Percentiles rank a stretch among this genome's conserved stretches.
Evolutionary conservation across 2,797 vertebrate species (phyloP).

Genomic region (Balearica regulorum): DNA sequence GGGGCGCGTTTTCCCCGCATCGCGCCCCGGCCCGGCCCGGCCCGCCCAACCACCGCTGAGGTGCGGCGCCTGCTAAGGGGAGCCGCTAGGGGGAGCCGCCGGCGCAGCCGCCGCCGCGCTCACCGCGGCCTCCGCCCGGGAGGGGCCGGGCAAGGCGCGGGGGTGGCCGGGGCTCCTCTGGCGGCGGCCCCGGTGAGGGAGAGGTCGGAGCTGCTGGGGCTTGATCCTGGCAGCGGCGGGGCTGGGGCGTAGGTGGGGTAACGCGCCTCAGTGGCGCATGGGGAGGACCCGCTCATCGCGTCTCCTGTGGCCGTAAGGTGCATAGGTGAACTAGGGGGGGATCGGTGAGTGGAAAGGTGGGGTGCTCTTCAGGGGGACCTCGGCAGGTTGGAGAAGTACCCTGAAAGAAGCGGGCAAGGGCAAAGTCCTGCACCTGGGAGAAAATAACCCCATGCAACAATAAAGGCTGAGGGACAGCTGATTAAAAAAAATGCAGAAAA

Average conservation of each 20-base stretch:
- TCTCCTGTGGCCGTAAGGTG: neutral
- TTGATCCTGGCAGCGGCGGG: neutral
- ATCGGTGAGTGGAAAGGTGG: accelerated
- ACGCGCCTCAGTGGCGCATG: no score
- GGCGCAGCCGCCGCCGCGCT: neutral
- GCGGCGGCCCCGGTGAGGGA: no score
- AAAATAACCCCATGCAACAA: neutral
- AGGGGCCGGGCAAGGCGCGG: no score
- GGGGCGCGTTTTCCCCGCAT: neutral
- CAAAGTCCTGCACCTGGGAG: no score
- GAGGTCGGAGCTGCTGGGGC: neutral
- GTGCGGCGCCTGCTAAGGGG: neutral
- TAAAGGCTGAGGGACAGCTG: neutral
- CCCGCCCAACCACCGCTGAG: neutral
- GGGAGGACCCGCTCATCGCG: no score
- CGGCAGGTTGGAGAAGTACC: neutral
- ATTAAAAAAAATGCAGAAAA: neutral
- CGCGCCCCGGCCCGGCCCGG: neutral
- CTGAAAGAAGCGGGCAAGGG: neutral
- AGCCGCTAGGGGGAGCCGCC: neutral
- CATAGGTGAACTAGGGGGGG: accelerated
- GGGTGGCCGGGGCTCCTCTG: no score
- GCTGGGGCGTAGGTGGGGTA: accelerated
- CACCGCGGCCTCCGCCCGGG: neutral
- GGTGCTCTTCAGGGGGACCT: neutral